Evolutionary conservation across 2,888 invertebrate species (phyloP).

Genomic region (Synergus itoensis): DNA sequence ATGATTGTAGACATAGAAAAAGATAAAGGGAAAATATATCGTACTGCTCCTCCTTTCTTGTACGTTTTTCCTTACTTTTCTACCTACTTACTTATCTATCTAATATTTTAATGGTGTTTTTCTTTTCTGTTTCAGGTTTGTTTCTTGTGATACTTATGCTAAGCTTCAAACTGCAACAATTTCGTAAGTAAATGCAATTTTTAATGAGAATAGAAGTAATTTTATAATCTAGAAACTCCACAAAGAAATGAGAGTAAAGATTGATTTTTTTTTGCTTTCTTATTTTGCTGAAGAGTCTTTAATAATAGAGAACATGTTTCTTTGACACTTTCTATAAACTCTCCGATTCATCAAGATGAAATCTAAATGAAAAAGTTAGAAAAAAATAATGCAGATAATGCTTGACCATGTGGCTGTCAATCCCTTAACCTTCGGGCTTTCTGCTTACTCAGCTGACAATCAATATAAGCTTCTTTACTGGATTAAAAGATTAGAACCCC

Average conservation of each 20-base stretch:
- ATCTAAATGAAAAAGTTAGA: background rate
- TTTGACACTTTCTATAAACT: background rate
- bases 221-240: too few species aligned
- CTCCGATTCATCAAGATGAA: background rate
- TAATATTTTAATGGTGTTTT: background rate
- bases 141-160: background rate
- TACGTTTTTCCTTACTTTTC: background rate
- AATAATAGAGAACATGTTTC: background rate
- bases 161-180: background rate
- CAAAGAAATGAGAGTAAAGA: background rate
- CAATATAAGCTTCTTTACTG: slow-evolving; percentile 66
- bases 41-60: too few species aligned
- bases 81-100: background rate
- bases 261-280: background rate
- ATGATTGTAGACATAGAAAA: too few species aligned
- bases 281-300: background rate
- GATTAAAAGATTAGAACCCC: slow-evolving; percentile 40
- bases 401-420: background rate
- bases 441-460: slow-evolving; percentile 58
- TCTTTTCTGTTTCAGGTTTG: background rate
- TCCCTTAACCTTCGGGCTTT: background rate
- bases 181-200: background rate
- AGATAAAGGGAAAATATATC: too few species aligned
- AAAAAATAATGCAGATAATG: slow-evolving; percentile 15
- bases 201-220: too few species aligned